Percentiles rank a stretch among this genome's conserved stretches.
These are phyloP conservation scores for Conus canariensis DNA, from an alignment of 2,888 invertebrate genomes.

Conservation along the genomic window DNA sequence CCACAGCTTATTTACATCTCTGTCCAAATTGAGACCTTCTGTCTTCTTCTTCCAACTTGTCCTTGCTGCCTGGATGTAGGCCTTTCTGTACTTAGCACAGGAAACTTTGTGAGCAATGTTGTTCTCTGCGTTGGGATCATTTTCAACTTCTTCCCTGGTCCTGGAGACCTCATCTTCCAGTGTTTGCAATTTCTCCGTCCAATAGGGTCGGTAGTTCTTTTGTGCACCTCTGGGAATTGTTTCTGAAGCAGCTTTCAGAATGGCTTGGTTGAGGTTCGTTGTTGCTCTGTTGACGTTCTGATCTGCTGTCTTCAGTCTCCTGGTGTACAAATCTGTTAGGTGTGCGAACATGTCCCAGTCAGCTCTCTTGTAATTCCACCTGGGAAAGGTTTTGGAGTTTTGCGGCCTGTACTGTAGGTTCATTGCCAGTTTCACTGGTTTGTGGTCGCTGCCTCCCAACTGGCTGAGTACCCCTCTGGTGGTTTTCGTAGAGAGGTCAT, in stretches of 20 bases:
- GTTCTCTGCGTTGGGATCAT: slow-evolving; percentile 19
- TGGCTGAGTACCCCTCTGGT: slow-evolving; percentile 31
- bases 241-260: slow-evolving; percentile 30
- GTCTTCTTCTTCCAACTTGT: slow-evolving; percentile 6
- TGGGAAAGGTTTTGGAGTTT: background rate
- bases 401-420: background rate
- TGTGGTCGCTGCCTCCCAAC: slow-evolving; percentile 38
- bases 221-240: slow-evolving; percentile 21
- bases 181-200: background rate
- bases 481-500: background rate
- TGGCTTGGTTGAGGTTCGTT: background rate
- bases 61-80: background rate
- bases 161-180: background rate
- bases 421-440: slow-evolving; percentile 19
- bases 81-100: slow-evolving; percentile 22
- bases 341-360: slow-evolving; percentile 5
- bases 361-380: slow-evolving; percentile 38
- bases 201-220: slow-evolving; percentile 33
- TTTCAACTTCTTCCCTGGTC: slow-evolving; percentile 27
- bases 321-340: background rate
- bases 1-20: background rate
- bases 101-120: slow-evolving; percentile 13
- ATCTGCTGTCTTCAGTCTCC: background rate
- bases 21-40: background rate
- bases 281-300: slow-evolving; percentile 2